Evolutionary conservation across 1,140 invertebrate genomes (phyloP).

Genomic region (Drosophila lini): DNA sequence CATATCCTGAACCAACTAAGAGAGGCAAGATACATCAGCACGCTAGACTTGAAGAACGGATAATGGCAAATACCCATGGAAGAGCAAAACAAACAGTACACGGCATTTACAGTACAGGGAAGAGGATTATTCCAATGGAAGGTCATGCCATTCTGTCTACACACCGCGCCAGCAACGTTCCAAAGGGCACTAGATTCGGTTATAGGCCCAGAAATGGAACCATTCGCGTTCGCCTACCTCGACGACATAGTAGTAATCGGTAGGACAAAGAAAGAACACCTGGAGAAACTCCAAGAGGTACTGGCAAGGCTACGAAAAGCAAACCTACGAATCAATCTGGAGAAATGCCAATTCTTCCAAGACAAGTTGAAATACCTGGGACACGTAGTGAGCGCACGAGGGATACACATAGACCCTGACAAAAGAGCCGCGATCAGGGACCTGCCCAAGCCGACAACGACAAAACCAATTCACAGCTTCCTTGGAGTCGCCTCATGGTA

Average conservation of each 20-base stretch:
- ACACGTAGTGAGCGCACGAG: not conserved
- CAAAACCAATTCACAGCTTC: not conserved
- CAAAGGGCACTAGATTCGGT: not conserved
- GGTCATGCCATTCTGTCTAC: not conserved
- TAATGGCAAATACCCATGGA: not conserved
- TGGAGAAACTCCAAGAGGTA: not conserved
- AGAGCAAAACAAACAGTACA: not conserved
- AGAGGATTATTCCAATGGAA: not conserved
- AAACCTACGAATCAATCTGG: not conserved
- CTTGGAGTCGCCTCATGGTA: not conserved
- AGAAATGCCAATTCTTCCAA: not conserved
- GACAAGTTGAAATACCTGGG: not conserved
- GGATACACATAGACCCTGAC: not conserved
- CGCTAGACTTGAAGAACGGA: not conserved
- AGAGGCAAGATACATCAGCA: not conserved
- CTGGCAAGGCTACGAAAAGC: not conserved
- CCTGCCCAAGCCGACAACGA: not conserved
- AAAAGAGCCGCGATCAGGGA: not conserved
- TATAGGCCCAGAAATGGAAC: not conserved
- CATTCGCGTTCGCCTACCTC: constrained; percentile 2
- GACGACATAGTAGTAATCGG: constrained; percentile 7
- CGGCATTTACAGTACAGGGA: not conserved
- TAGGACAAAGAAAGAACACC: not conserved
- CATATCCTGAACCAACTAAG: not conserved
- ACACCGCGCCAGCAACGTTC: not conserved